Evolutionary conservation across 2,888 invertebrate species (phyloP).

Genomic region (Uloborus plumipes): DNA sequence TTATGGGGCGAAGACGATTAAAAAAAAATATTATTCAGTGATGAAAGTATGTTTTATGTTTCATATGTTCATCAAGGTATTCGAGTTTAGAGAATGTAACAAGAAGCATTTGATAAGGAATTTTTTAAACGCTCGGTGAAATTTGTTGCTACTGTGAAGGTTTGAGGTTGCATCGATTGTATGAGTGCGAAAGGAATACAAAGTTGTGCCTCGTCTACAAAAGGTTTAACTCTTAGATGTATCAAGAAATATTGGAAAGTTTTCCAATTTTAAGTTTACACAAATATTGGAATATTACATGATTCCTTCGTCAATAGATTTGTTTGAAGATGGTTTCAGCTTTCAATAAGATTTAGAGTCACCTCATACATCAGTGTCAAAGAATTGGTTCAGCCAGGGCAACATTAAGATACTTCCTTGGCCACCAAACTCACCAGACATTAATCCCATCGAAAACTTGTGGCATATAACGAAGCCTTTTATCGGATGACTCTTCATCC

Average conservation of each 20-base stretch:
- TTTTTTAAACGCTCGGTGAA: not conserved
- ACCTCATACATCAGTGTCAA: not conserved
- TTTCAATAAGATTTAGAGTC: constrained; percentile 2
- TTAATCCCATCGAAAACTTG: no score
- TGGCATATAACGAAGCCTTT: no score
- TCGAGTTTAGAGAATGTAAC: no score
- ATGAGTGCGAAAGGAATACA: constrained; percentile 1
- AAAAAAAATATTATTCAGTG: not conserved
- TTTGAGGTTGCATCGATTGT: constrained; percentile 3
- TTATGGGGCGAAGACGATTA: constrained; percentile 7
- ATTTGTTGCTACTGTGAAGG: not conserved
- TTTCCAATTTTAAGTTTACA: no score
- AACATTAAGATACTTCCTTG: not conserved
- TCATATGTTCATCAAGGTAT: no score
- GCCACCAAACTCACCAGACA: no score
- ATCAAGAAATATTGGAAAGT: no score
- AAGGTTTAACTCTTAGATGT: constrained; percentile 2
- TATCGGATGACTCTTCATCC: no score
- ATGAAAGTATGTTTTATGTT: no score
- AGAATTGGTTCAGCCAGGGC: constrained; percentile 1
- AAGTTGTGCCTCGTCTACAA: constrained; percentile 4
- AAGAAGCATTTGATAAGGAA: constrained; percentile 2
- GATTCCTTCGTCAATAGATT: constrained; percentile 8
- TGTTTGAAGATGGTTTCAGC: not conserved
- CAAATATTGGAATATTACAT: constrained; percentile 9